Evolutionary conservation across 1,140 invertebrate species (phyloP).

Genomic region (Platyscapa corneri): DNA sequence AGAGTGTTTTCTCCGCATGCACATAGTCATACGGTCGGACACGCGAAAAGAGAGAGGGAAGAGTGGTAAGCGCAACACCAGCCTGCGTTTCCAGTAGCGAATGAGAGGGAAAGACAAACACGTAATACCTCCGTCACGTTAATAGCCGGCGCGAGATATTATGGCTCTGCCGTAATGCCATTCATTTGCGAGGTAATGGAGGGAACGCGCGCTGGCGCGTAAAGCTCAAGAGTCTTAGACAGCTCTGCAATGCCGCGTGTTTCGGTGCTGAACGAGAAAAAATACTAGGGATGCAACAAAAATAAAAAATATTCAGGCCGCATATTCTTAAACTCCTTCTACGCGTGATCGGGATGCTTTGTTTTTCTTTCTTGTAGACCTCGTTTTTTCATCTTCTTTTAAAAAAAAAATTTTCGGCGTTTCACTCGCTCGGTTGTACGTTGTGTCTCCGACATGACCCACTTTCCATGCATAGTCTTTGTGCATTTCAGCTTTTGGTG

Average conservation of each 20-base stretch:
- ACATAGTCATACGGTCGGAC: neutral
- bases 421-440: neutral
- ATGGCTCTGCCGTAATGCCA: constrained; percentile 71
- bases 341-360: too few species aligned
- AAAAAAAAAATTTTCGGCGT: neutral
- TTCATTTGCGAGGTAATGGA: constrained; percentile 73
- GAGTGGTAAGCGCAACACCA: neutral
- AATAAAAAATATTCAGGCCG: neutral
- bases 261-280: neutral
- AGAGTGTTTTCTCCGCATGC: constrained; percentile 57
- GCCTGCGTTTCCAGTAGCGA: neutral
- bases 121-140: constrained; percentile 72
- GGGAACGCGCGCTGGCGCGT: constrained; percentile 55
- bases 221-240: constrained; percentile 21
- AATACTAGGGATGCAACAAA: neutral
- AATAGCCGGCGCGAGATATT: constrained; percentile 73
- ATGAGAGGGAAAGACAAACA: constrained; percentile 61
- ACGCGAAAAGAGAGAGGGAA: constrained; percentile 43
- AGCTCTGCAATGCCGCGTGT: neutral
- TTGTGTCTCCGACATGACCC: neutral
- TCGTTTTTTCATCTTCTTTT: neutral
- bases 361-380: neutral
- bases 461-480: neutral
- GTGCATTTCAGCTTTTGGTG: neutral
- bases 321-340: neutral